Percentiles rank a stretch among this genome's conserved stretches.
phyloP scores from a whole-genome alignment of 1,140 invertebrate species.

The Plectrocnemia conspersa region DNA sequence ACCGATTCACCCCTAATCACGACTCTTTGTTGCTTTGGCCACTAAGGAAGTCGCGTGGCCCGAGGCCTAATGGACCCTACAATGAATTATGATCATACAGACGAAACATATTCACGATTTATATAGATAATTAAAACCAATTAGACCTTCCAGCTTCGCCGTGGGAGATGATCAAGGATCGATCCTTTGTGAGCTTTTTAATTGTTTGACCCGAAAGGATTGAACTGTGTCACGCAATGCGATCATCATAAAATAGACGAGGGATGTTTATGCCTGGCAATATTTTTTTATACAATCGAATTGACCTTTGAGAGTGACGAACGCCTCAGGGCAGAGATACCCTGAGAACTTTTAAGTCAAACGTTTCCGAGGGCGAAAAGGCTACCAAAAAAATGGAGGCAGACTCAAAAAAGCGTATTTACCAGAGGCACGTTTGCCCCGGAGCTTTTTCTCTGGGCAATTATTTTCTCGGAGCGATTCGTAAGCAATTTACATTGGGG shows the following conservation, averaged over 20 bases:
- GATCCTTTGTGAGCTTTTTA: neutral
- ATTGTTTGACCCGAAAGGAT: too few relatives aligned
- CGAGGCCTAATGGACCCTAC: constrained; percentile 1
- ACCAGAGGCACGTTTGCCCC: constrained; percentile 24
- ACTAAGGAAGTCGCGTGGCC: constrained; percentile 25
- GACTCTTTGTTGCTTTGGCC: constrained; percentile 20
- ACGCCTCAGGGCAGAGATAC: constrained; percentile 8
- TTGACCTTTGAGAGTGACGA: constrained; percentile 12
- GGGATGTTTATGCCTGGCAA: too few relatives aligned
- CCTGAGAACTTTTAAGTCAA: constrained; percentile 17
- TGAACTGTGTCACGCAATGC: neutral
- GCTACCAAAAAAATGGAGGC: constrained; percentile 16
- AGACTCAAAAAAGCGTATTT: constrained; percentile 20
- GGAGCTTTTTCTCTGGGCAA: constrained; percentile 13
- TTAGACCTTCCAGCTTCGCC: neutral
- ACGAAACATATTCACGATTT: constrained; percentile 5
- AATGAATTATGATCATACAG: constrained; percentile 11
- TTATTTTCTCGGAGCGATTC: too few relatives aligned
- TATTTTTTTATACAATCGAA: too few relatives aligned
- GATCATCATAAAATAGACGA: neutral
- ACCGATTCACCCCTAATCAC: constrained; percentile 7
- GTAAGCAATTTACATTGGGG: too few relatives aligned
- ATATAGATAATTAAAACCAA: constrained; percentile 12
- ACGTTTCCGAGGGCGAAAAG: constrained; percentile 17
- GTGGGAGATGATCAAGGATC: neutral